Base-by-base conservation (phyloP, 1,140 invertebrate species). In the Calosoma granatense region DNA sequence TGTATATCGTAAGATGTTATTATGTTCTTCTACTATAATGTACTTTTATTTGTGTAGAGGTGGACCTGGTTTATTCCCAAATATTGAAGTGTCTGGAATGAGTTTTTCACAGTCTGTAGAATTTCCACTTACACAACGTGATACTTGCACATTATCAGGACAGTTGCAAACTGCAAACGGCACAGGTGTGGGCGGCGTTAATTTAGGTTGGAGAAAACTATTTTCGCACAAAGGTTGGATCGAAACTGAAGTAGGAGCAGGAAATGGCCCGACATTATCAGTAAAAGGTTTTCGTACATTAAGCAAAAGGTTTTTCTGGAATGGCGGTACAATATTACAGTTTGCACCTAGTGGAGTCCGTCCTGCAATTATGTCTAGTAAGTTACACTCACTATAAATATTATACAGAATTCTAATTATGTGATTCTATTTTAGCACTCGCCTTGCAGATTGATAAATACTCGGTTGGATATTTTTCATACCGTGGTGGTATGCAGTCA, bases 91-190 rank as follows among this genome's bases (percentile, higher is more conserved):
- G 3, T 92, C 85, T 55, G 89, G 88, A 19, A 93, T 97, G 86
- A 87, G 85, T 22, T 87, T 97, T 65, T 81, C 84, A 22, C 94
- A 97, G 69, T 93, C 92, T 0, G 91, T 97, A 51, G 93, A 98
- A 74, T 87, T 90, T 47, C 94, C 94, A 1, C 75, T 97, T 9
- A 95, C 91, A 0, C 68, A 83, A 52, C 85, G 83, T 63, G 88
- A 97, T 64, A 93, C 89, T 6, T 79, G 87, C 51, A 86, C 84
- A 0, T 72, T 94, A 61, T 84, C 86, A 36, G 90, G 90, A 53
- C 84, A 87, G 64, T 74, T 97, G 22, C 81, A 82, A 22, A 87
- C 88, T 3, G 85, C 90, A 60, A 96, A 97, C 80, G 94, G 94
- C 15, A 88, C 83, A 60, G 86, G 88, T 2, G 74, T 77, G 20